A percentile compares a stretch with the other conserved stretches of the same genome.
Evolutionary conservation across 2,113 vertebrate genomes (phyloP).

Genomic region (Hypocryptadius cinnamomeus): DNA sequence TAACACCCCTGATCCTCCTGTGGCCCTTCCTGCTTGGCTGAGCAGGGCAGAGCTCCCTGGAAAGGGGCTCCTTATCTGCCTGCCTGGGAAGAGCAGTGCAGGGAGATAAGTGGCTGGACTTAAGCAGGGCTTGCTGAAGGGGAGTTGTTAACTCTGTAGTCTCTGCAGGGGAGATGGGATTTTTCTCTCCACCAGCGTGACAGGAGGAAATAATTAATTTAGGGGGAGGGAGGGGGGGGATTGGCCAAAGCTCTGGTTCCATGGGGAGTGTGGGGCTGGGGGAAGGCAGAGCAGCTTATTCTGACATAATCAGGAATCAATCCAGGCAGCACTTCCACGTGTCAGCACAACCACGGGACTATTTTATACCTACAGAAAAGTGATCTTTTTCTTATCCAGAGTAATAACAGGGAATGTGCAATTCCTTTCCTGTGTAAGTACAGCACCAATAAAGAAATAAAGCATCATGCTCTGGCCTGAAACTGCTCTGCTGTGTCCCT

Average conservation of each 20-base stretch:
- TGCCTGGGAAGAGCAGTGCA: neutral
- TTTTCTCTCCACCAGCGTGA: neutral
- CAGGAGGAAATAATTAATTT: neutral
- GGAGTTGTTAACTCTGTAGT: neutral
- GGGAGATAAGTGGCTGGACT: slow-evolving; percentile 31
- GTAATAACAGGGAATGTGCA: slow-evolving; percentile 8
- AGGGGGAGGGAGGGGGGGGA: neutral
- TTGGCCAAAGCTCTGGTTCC: neutral
- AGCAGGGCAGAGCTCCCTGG: neutral
- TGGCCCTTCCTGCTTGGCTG: neutral
- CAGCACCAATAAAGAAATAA: slow-evolving; percentile 35
- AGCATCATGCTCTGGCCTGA: neutral
- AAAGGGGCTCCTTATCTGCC: slow-evolving; percentile 30
- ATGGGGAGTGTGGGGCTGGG: neutral
- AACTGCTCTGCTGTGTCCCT: neutral
- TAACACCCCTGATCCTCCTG: neutral
- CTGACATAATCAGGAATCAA: slow-evolving; percentile 22
- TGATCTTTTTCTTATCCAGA: neutral
- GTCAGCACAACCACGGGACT: neutral
- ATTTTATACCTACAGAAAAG: neutral
- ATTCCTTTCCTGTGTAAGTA: slow-evolving; percentile 56
- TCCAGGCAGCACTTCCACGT: neutral
- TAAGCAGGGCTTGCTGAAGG: neutral
- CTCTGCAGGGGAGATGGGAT: neutral
- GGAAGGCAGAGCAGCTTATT: neutral